Evolutionary conservation across 2,113 vertebrate genomes (phyloP).

Genomic region (Macaca mulatta): DNA sequence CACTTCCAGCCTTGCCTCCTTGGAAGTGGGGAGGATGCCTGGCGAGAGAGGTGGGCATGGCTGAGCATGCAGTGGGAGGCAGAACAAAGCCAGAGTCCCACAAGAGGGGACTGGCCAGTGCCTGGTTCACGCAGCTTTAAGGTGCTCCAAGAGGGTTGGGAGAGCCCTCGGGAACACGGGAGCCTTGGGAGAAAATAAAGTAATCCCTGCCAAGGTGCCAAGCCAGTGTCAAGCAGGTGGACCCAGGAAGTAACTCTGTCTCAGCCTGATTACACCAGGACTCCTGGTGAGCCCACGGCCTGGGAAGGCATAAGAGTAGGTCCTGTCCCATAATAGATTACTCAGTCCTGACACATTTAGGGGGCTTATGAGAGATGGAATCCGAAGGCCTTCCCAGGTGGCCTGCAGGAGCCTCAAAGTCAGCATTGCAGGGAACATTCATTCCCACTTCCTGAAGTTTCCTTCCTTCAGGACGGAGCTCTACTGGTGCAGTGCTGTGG

Average conservation of each 20-base stretch:
- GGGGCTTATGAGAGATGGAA: background rate
- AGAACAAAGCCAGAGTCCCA: background rate
- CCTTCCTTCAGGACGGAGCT: background rate
- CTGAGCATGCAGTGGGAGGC: no score
- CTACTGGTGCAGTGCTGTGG: background rate
- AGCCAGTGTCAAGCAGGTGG: background rate
- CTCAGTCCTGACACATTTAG: background rate
- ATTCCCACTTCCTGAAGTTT: background rate
- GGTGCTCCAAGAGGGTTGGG: background rate
- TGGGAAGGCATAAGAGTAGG: background rate
- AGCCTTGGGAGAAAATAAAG: background rate
- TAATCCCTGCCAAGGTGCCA: background rate
- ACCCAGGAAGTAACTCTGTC: background rate
- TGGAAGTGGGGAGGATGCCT: background rate
- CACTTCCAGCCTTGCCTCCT: background rate
- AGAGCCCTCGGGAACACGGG: background rate
- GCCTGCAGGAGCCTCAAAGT: background rate
- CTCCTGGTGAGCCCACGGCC: background rate
- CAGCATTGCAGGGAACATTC: background rate
- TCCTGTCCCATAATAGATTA: background rate
- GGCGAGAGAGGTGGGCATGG: background rate
- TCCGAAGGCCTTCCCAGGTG: background rate
- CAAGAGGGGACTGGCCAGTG: no score
- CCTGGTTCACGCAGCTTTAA: no score
- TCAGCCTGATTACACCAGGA: no score